A percentile compares a stretch with the other conserved stretches of the same genome.
Conservation (phyloP, 2,113 vertebrate genomes). For the Chloebia gouldiae region DNA sequence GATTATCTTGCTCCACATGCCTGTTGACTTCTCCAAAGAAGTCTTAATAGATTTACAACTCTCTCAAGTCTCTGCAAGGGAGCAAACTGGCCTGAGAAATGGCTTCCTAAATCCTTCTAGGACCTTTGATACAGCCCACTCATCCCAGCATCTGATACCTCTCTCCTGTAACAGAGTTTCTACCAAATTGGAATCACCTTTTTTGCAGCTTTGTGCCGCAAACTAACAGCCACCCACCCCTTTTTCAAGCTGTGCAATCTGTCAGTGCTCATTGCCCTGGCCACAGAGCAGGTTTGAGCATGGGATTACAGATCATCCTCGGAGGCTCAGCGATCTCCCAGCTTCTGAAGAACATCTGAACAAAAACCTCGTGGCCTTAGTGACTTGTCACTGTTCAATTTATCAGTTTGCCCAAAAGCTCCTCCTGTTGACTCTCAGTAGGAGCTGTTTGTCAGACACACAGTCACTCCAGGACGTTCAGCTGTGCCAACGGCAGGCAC, state of each 20-base stretch:
- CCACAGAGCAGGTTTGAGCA: background rate
- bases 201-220: background rate
- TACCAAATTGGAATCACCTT: background rate
- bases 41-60: background rate
- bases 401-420: conserved; percentile 35
- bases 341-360: conserved; percentile 21
- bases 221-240: background rate
- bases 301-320: background rate
- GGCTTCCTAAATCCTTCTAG: conserved; percentile 26
- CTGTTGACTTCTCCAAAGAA: conserved; percentile 18
- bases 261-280: background rate
- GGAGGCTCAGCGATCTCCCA: background rate
- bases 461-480: background rate
- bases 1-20: background rate
- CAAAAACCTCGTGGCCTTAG: background rate
- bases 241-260: background rate
- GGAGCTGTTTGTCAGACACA: conserved; percentile 13
- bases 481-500: conserved; percentile 15
- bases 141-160: background rate
- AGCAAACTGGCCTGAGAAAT: conserved; percentile 4
- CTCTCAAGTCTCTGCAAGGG: background rate
- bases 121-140: background rate
- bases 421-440: conserved; percentile 5
- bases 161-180: background rate
- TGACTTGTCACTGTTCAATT: conserved; percentile 4